These are phyloP conservation scores for Stomatorhinus walkeri DNA, from an alignment of 2,797 vertebrate species.

Conservation along the genomic window DNA sequence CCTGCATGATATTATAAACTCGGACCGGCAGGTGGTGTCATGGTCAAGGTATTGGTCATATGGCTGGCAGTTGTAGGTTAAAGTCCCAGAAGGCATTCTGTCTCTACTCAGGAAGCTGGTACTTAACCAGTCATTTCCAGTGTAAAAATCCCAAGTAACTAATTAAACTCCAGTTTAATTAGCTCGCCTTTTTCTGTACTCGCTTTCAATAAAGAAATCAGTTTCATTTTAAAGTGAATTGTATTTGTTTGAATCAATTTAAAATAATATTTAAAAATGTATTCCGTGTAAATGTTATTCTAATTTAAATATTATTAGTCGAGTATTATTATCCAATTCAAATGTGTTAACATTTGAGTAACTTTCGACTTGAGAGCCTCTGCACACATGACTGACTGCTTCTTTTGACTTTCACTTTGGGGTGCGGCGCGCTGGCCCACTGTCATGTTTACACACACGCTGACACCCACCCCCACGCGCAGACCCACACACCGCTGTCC, in stretches of 20 bases:
- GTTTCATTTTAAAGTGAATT: not conserved
- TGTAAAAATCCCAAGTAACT: not conserved
- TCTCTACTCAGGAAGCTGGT: not conserved
- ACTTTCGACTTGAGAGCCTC: not conserved
- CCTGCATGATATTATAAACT: not conserved
- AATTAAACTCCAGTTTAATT: not conserved
- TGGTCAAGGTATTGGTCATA: not conserved
- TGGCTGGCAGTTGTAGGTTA: not conserved
- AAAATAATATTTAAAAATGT: not conserved
- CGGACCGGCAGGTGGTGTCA: not conserved
- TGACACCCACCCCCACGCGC: not conserved
- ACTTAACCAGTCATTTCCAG: not conserved
- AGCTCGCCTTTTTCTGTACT: not conserved
- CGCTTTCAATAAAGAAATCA: not conserved
- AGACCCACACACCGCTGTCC: not conserved
- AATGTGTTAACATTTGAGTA: not conserved
- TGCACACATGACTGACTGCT: not conserved
- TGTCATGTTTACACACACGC: not conserved
- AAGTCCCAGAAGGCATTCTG: not conserved
- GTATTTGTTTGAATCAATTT: not conserved
- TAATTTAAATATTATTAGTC: not conserved
- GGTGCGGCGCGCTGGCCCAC: not conserved
- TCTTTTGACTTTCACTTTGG: not conserved
- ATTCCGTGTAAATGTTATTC: not conserved
- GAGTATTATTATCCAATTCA: too few relatives aligned